phyloP scores from a whole-genome alignment of 2,797 vertebrate species.

The Sparidentex hasta region DNA sequence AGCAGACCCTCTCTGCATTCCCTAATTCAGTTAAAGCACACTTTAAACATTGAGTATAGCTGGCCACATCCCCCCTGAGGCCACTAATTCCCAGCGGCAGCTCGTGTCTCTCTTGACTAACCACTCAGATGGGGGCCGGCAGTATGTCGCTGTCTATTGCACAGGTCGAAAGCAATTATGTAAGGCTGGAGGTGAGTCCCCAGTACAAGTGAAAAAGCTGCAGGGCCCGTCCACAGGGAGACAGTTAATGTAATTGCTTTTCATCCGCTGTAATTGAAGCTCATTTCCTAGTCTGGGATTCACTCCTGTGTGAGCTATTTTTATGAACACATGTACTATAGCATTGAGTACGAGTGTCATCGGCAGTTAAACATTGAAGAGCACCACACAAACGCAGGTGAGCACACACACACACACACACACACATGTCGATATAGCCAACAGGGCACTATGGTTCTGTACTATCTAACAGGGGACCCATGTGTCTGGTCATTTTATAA shows the following conservation, averaged over 20 bases:
- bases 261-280: constrained; percentile 82
- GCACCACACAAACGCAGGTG: constrained; percentile 4
- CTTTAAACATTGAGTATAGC: constrained; percentile 41
- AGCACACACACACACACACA: constrained; percentile 8
- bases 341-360: constrained; percentile 54
- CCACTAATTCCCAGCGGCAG: constrained; percentile 65
- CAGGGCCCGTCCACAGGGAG: constrained; percentile 70
- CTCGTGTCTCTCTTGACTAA: constrained; percentile 58
- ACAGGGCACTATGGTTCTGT: no score
- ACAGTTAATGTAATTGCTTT: constrained; percentile 82
- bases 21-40: constrained; percentile 62
- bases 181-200: constrained; percentile 73
- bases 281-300: constrained; percentile 76
- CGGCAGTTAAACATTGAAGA: constrained; percentile 21
- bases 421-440: not conserved
- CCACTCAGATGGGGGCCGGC: constrained; percentile 50
- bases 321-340: constrained; percentile 72
- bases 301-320: constrained; percentile 76
- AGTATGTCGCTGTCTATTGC: constrained; percentile 60
- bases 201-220: constrained; percentile 56
- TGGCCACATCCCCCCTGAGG: constrained; percentile 40
- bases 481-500: not conserved
- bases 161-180: constrained; percentile 79
- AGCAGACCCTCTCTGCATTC: constrained; percentile 29
- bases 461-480: no score